A percentile compares a stretch with the other conserved stretches of the same genome.
Evolutionary conservation across 1,140 invertebrate genomes (phyloP).

Genomic region (Coelopa frigida): DNA sequence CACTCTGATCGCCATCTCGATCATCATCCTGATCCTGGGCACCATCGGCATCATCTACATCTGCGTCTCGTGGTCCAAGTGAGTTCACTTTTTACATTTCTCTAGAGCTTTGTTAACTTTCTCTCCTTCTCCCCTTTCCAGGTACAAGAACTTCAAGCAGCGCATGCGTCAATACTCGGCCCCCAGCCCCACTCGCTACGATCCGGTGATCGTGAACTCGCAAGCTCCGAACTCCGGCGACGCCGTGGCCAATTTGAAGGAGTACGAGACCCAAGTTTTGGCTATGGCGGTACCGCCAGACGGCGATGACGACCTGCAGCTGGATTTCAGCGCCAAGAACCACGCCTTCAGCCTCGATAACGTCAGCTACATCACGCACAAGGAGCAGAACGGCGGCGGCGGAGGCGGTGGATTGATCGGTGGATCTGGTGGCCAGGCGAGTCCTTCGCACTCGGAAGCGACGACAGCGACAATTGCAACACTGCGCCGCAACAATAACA

Average conservation of each 20-base stretch:
- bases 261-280: conserved; percentile 81
- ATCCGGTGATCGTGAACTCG: conserved; percentile 67
- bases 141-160: conserved; percentile 74
- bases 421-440: conserved; percentile 71
- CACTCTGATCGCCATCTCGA: conserved; percentile 77
- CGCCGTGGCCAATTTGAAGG: conserved; percentile 53
- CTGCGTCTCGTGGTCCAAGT: conserved; percentile 88
- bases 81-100: conserved; percentile 26
- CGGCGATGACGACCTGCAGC: conserved; percentile 70
- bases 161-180: conserved; percentile 66
- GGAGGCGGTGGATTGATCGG: too few species aligned
- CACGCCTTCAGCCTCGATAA: conserved; percentile 79
- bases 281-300: conserved; percentile 82
- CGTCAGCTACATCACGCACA: conserved; percentile 72
- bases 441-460: conserved; percentile 72
- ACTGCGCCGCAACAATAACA: conserved; percentile 49
- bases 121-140: conserved; percentile 29
- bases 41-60: conserved; percentile 83
- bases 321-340: conserved; percentile 81
- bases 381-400: conserved; percentile 56
- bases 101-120: background rate
- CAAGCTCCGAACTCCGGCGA: conserved; percentile 42
- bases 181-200: conserved; percentile 58
- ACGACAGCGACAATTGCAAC: conserved; percentile 65
- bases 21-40: conserved; percentile 77